Conservation (phyloP, 2,113 vertebrate species). For the Otolemur garnettii region DNA sequence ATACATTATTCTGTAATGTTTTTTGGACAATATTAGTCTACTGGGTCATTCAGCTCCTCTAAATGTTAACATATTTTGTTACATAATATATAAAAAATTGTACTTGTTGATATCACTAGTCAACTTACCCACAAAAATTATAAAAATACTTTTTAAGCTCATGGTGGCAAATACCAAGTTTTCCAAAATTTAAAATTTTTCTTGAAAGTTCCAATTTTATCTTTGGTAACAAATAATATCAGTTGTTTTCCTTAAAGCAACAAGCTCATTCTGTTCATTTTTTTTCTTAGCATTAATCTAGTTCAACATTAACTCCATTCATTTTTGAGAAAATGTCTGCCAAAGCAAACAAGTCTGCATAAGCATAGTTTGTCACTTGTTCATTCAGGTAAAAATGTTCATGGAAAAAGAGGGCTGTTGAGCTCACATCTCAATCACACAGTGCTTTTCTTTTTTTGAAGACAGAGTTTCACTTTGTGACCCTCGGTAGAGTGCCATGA, state of each 20-base stretch:
- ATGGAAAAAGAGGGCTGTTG: background rate
- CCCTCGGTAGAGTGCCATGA: too few relatives aligned
- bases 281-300: too few relatives aligned
- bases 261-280: too few relatives aligned
- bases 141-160: background rate
- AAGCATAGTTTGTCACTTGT: constrained; percentile 6
- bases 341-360: constrained; percentile 29
- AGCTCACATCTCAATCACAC: background rate
- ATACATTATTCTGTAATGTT: background rate
- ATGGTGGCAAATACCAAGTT: background rate
- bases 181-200: constrained; percentile 10
- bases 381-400: constrained; percentile 47
- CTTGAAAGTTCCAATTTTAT: constrained; percentile 46
- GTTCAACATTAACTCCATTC: background rate
- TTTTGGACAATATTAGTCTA: background rate
- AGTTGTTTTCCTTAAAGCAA: too few relatives aligned
- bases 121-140: constrained; percentile 44
- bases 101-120: constrained; percentile 22
- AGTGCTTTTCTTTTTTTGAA: too few relatives aligned
- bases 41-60: background rate
- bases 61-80: constrained; percentile 49
- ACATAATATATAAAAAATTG: background rate
- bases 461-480: too few relatives aligned
- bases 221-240: constrained; percentile 15
- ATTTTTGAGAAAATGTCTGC: constrained; percentile 58